Conservation (phyloP, 2,113 vertebrate genomes). For the Sus scrofa region T2T-Sscrofa CM000821.6:25211001-25211500, state of each 20-base stretch:
- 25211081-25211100: not conserved
- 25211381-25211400: not conserved
- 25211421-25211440: not conserved
- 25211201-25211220: not conserved
- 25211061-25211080: no score
- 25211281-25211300: not conserved
- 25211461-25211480: not conserved
- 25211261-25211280: not conserved
- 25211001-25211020: no score
- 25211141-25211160: not conserved
- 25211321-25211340: not conserved
- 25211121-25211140: not conserved
- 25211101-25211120: not conserved
- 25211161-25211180: not conserved
- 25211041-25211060: not conserved
- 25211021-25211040: not conserved
- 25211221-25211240: not conserved
- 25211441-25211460: accelerated
- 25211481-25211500: not conserved
- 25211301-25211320: not conserved
- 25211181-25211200: not conserved
- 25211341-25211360: not conserved
- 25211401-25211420: not conserved
- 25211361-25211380: not conserved
- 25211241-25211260: not conserved